Percentiles rank a stretch among this genome's conserved stretches.
These are phyloP conservation scores for Bungarus multicinctus DNA, from an alignment of 2,113 vertebrate species.

Conservation along the genomic window DNA sequence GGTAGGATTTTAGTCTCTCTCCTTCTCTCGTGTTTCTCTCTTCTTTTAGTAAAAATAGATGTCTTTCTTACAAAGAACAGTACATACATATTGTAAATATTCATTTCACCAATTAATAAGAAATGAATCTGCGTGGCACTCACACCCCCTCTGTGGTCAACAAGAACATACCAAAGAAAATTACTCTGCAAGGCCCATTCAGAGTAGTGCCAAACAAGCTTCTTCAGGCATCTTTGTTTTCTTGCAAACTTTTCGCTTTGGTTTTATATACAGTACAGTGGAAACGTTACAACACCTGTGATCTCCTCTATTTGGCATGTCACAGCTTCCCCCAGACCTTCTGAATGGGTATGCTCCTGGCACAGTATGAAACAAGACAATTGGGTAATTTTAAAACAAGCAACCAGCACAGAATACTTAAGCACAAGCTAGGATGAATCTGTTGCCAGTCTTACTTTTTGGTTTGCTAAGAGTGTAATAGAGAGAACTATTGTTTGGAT, in stretches of 20 bases:
- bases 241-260: slow-evolving; percentile 8
- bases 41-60: not conserved
- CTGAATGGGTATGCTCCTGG: slow-evolving; percentile 23
- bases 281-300: not conserved
- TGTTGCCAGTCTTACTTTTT: slow-evolving; percentile 38
- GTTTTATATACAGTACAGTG: not conserved
- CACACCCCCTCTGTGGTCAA: not conserved
- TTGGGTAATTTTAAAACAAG: slow-evolving; percentile 21
- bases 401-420: not conserved
- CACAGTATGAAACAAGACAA: not conserved
- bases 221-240: not conserved
- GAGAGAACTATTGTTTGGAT: slow-evolving; percentile 30
- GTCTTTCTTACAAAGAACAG: not conserved
- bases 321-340: slow-evolving; percentile 20
- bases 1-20: not conserved
- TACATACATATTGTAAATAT: not conserved
- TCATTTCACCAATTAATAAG: not conserved
- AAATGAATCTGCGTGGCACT: not conserved
- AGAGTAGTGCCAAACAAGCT: not conserved
- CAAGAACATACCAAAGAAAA: not conserved
- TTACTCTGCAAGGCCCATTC: not conserved
- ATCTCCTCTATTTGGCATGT: slow-evolving; percentile 1
- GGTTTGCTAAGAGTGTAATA: slow-evolving; percentile 41
- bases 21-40: not conserved
- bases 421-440: slow-evolving; percentile 28